Evolutionary conservation across 1,140 invertebrate species (phyloP), one percentile per base, ranked within the genome.

Genomic region (Drosophila murphyi): DNA sequence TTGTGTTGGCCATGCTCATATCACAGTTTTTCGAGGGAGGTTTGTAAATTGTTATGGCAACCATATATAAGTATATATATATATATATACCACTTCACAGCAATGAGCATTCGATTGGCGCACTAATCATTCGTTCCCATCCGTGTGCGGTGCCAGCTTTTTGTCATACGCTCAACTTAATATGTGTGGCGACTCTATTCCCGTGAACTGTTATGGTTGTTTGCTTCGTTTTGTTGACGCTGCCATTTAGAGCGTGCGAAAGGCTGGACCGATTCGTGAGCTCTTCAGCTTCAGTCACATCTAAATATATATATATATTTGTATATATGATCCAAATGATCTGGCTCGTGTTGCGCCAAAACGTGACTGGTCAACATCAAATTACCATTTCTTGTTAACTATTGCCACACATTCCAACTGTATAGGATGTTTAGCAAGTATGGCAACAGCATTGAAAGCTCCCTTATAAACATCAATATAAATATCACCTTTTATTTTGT

Each of bases 81-180:
- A 20, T 20, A 20, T 20, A 20, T 57, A 43, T 4, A n/a, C 10
- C 10, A n/a, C n/a, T 43, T 3, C 1, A 55, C 48, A 31, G 29
- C 37, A 51, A 60, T 64, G 75, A 77, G 64, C 77, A 76, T 76
- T 50, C 51, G 67, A 74, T 74, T 83, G 72, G 60, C 65, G 28
- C 71, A 78, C 80, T 87, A 88, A 87, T 88, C 85, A 88, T 54
- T 78, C 76, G 52, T 35, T 47, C 48, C 41, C 50, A 69, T 63
- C 83, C 55, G 79, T 79, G 82, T 78, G 64, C 73, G 70, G 77
- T 80, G 62, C 72, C 80, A 70, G 55, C 43, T 68, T 52, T 20
- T 51, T 52, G 34, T 34, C 34, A 34, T 52, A 50, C 39, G 3
- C 34, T 1, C 37, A 1, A 51, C 2, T 55, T 8, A 12, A 31